Evolutionary conservation across 2,888 invertebrate genomes (phyloP), one percentile per base, ranked within the genome.

Genomic region (Polia nebulosa): DNA sequence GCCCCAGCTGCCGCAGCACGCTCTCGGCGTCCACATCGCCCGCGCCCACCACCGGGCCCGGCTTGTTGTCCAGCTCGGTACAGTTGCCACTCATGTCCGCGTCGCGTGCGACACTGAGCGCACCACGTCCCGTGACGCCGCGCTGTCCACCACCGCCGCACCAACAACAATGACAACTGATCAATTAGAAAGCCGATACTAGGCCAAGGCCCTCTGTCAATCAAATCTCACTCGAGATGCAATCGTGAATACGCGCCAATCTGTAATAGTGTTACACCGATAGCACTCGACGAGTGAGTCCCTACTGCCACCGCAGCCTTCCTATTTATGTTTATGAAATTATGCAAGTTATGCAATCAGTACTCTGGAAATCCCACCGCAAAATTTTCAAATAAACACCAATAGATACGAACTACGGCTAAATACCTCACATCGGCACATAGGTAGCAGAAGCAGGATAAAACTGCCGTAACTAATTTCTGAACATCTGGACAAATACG

Each of bases 21-120:
- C 68, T 73, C 25, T 93, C 93, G 29, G 85, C 82, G 74, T 92
- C 91, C 80, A 93, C 87, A n/a, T 77, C 88, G 25, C 56, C 64
- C 51, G 41, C 17, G 36, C 22, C 25, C 5, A 44, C 2, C 22
- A 20, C 53, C 29, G 41, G 20, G n/a, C n/a, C n/a, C 15, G 39
- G 6, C 56, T 64, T 67, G 55, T 63, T 67, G 27, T 68, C 67
- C 25, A 20, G 20, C 8, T 57, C 68, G 15, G 44, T 20, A n/a
- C n/a, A n/a, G 68, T 76, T 17, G 32, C 44, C 49, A 25, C 76
- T 69, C 71, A 71, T 71, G 71, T 71, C 47, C 32, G 75, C 39
- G 39, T 32, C 34, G 67, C 65, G 49, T n/a, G 36, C 20, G 8
- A 20, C 41, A 71, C 72, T 58, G 72, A 41, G 15, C 36, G 25